phyloP scores from a whole-genome alignment of 2,113 vertebrate species.

The Crotalus viridis region DNA sequence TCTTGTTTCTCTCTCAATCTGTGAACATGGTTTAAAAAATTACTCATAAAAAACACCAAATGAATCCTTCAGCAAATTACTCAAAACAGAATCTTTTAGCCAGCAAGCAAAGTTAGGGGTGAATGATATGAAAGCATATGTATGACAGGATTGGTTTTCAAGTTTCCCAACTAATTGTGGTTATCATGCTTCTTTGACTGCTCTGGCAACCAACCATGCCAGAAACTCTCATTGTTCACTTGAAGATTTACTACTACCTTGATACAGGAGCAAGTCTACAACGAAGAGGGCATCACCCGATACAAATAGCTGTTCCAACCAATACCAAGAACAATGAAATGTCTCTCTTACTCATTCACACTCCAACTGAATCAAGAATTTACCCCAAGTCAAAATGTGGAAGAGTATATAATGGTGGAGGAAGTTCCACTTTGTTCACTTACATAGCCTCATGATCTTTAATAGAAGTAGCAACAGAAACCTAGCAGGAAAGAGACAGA shows the following conservation, averaged over 20 bases:
- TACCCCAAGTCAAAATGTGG: not conserved
- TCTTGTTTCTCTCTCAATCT: constrained; percentile 83
- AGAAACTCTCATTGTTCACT: not conserved
- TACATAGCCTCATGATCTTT: constrained; percentile 72
- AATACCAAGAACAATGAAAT: not conserved
- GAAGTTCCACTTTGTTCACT: constrained; percentile 50
- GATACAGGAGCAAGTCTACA: rapidly evolving
- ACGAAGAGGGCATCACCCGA: not conserved
- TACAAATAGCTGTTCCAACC: not conserved
- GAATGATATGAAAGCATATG: not conserved
- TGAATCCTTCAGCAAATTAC: not conserved
- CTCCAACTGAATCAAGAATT: not conserved
- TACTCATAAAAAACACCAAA: not conserved
- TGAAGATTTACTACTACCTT: not conserved
- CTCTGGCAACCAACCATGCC: not conserved
- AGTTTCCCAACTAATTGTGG: not conserved
- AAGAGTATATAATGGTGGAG: not conserved
- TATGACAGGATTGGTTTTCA: not conserved
- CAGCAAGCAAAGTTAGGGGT: not conserved
- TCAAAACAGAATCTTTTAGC: not conserved
- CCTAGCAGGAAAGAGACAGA: constrained; percentile 61
- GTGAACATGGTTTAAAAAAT: constrained; percentile 11
- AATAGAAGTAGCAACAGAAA: constrained; percentile 51
- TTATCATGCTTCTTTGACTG: not conserved
- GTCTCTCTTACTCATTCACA: not conserved